Evolutionary conservation across 2,888 invertebrate genomes (phyloP), one percentile per base, ranked within the genome.

Genomic region (Callimorpha dominula): DNA sequence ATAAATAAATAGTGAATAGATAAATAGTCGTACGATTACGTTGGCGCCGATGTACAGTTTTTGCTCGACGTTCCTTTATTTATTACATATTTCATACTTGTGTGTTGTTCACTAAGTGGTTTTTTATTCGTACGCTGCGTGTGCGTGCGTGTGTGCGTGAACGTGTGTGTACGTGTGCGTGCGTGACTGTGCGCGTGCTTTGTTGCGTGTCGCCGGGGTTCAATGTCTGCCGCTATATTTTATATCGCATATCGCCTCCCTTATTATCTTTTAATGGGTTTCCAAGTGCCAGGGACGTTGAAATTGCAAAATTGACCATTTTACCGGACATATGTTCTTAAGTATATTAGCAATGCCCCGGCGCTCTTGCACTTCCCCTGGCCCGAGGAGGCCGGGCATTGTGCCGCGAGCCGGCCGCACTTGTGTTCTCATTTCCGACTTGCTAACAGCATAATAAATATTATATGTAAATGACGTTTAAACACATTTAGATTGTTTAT

Each of bases 61-160:
- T 46, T 69, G 81, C 75, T 68, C 68, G 76, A 68, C 72, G 71
- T 65, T 85, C 82, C 80, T 85, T 85, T 80, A 85, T 85, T 86
- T 79, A 81, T 78, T 76, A 79, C 75, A 79, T 82, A 82, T 79
- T 86, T 87, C 81, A 86, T 87, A 87, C 85, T 83, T 85, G 87
- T 81, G 85, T 89, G 86, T 88, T 79, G 86, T 87, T 87, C 84
- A 85, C 84, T 78, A 79, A 73, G 80, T 81, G 83, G 84, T 80
- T 85, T 84, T 83, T 84, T 84, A 81, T 82, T 81, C 85, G 79
- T 76, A 81, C 80, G 81, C 78, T 82, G 82, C 71, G 78, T 72
- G 75, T 65, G 66, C 68, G 79, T 78, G 73, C 50, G 77, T 57
- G 78, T 65, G 76, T 31, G 68, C 20, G 20, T 49, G 72, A 60